Percentiles rank a stretch among this genome's conserved stretches.
phyloP scores from a whole-genome alignment of 2,113 vertebrate genomes.

The Scomber japonicus region DNA sequence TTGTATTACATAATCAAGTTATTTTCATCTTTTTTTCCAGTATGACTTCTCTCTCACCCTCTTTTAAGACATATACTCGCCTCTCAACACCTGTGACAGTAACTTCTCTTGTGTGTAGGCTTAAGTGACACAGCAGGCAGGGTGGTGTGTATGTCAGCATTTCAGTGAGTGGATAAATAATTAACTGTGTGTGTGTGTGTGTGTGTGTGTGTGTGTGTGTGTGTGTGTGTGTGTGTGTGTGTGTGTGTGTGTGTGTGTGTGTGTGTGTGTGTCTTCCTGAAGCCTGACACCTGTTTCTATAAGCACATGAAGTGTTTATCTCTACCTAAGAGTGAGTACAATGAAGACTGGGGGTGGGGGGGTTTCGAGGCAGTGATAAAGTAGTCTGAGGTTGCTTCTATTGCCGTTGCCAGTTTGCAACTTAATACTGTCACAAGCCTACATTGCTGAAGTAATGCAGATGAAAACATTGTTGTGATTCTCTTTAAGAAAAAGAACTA shows the following conservation, averaged over 20 bases:
- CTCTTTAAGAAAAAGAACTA: background rate
- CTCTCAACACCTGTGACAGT: slow-evolving; percentile 38
- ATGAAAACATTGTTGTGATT: background rate
- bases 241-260: slow-evolving; percentile 27
- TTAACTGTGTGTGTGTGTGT: slow-evolving; percentile 62
- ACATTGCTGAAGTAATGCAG: background rate
- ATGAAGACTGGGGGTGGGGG: slow-evolving; percentile 38
- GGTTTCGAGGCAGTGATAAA: slow-evolving; percentile 34
- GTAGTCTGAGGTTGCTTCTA: slow-evolving; percentile 58
- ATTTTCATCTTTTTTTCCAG: background rate
- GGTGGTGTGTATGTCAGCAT: slow-evolving; percentile 74
- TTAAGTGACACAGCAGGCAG: slow-evolving; percentile 63
- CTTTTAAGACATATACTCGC: background rate
- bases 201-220: slow-evolving; percentile 44
- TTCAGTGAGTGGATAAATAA: slow-evolving; percentile 75
- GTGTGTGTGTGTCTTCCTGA: slow-evolving; percentile 63
- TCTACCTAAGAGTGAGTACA: slow-evolving; percentile 57
- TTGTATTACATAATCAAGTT: background rate
- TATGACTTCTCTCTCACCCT: slow-evolving; percentile 1
- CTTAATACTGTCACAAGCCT: slow-evolving; percentile 24
- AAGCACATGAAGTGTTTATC: slow-evolving; percentile 75
- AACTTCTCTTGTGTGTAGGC: slow-evolving; percentile 31
- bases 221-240: slow-evolving; percentile 37
- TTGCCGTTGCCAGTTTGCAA: slow-evolving; percentile 49
- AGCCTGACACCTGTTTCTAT: slow-evolving; percentile 81